Evolutionary conservation across 2,888 invertebrate species (phyloP).

Genomic region (Chalcosyrphus nemorum): DNA sequence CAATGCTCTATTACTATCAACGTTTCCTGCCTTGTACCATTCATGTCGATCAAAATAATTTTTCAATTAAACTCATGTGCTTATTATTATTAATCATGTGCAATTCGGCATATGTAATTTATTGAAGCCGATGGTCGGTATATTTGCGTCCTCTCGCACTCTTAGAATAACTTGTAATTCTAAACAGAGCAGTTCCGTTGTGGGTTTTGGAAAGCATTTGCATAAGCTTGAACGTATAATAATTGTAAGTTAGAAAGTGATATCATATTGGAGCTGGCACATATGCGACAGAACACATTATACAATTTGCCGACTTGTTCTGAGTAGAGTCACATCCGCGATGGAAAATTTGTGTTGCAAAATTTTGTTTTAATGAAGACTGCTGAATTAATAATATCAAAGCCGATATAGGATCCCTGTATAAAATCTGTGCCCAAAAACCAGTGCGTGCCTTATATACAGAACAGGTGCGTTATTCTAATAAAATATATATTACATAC

Average conservation of each 20-base stretch:
- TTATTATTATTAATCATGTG: conserved; percentile 31
- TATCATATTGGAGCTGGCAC: not conserved
- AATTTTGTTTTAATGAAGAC: not conserved
- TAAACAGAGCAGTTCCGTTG: not conserved
- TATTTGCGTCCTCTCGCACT: not conserved
- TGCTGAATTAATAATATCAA: too few relatives aligned
- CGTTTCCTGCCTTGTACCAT: not conserved
- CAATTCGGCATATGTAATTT: not conserved
- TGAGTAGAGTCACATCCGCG: conserved; percentile 9
- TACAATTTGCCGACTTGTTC: not conserved
- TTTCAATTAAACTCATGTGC: conserved; percentile 28
- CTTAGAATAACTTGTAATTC: not conserved
- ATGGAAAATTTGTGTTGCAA: conserved; percentile 26
- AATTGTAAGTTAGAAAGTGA: conserved; percentile 10
- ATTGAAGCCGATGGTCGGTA: not conserved
- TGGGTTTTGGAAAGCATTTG: not conserved
- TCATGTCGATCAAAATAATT: conserved; percentile 28
- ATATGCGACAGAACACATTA: conserved; percentile 1
- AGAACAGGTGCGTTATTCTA: too few relatives aligned
- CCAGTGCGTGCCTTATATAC: too few relatives aligned
- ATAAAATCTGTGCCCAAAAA: too few relatives aligned
- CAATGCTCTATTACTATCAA: not conserved
- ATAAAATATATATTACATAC: too few relatives aligned
- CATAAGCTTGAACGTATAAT: conserved; percentile 20
- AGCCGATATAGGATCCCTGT: too few relatives aligned